Percentiles rank a stretch among this genome's conserved stretches.
Evolutionary conservation across 2,888 invertebrate species (phyloP).

Genomic region (Hirtodrosophila histrioides): DNA sequence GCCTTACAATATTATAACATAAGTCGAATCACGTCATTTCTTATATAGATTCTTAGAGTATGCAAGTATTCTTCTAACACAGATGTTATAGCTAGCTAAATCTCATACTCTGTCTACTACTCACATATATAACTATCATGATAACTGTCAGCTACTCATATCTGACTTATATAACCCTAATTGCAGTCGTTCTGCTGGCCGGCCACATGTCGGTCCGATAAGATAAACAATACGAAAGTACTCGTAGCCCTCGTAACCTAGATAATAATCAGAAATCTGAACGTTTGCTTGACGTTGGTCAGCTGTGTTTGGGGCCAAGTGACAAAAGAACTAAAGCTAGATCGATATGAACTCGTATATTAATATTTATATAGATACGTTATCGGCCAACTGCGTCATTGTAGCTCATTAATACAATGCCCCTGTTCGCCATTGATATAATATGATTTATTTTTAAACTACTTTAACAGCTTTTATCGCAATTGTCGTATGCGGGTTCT

Average conservation of each 20-base stretch:
- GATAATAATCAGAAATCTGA: constrained; percentile 63
- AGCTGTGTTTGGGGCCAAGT: constrained; percentile 24
- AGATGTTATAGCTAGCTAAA: no score
- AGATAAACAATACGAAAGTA: constrained; percentile 44
- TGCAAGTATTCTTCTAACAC: no score
- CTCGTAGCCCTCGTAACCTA: constrained; percentile 25
- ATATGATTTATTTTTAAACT: constrained; percentile 33
- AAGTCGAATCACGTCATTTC: no score
- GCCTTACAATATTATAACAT: no score
- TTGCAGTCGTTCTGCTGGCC: constrained; percentile 30
- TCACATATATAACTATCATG: no score
- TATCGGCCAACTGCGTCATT: constrained; percentile 64
- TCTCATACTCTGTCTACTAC: no score
- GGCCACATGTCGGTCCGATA: constrained; percentile 41
- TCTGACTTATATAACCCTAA: constrained; percentile 1
- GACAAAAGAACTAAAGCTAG: constrained; percentile 40
- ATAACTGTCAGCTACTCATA: no score
- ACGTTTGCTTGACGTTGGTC: constrained; percentile 53
- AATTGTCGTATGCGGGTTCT: no score
- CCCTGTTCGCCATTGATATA: constrained; percentile 27
- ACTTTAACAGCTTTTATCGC: background rate
- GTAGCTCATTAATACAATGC: constrained; percentile 36
- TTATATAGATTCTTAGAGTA: no score
- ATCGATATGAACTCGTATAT: constrained; percentile 44
- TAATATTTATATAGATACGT: constrained; percentile 26